Base-by-base conservation (phyloP, 1,140 invertebrate genomes). In the Solen grandis region DNA sequence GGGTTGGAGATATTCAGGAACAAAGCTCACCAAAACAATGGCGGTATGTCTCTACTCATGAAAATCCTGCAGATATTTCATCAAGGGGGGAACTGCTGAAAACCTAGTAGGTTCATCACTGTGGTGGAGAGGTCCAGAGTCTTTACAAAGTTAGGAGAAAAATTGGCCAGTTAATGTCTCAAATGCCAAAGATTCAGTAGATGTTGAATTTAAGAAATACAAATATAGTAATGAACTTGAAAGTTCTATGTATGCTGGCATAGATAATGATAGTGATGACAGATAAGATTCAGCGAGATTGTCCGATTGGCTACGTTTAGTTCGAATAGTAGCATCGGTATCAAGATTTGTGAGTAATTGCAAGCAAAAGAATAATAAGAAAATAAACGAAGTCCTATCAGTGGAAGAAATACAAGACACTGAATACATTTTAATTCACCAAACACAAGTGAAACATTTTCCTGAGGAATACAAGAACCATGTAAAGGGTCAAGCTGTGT, bases 51-150 rank as follows among this genome's bases (percentile, higher is more conserved):
- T 52, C 46, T 14, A 33, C 22, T 22, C 4, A 55, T 22, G 22
- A 72, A 36, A 72, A 72, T 57, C 50, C 31, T 31, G 50, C 68
- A 2, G n/a, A n/a, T n/a, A n/a, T n/a, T n/a, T n/a, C n/a, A n/a
- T n/a, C n/a, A n/a, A n/a, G n/a, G n/a, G n/a, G n/a, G n/a, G 14
- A n/a, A 4, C 5, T 16, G 31, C 35, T 19, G 8, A 14, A 13
- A 22, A 72, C 13, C 25, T 72, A 16, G 19, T 27, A 50, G 46
- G 52, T 13, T 19, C 10, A 10, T 13, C 38, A 27, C 0, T 36
- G 5, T 72, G 68, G 68, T 72, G 66, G 4, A 27, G 29, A 19
- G 35, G 66, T 50, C 66, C 66, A 22, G 22, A 69, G n/a, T 50
- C 52, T 29, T 52, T 69, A 33, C 2, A 50, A 31, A n/a, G n/a